Conservation (phyloP, 2,888 invertebrate genomes). For the Amphiduros pacificus region DNA sequence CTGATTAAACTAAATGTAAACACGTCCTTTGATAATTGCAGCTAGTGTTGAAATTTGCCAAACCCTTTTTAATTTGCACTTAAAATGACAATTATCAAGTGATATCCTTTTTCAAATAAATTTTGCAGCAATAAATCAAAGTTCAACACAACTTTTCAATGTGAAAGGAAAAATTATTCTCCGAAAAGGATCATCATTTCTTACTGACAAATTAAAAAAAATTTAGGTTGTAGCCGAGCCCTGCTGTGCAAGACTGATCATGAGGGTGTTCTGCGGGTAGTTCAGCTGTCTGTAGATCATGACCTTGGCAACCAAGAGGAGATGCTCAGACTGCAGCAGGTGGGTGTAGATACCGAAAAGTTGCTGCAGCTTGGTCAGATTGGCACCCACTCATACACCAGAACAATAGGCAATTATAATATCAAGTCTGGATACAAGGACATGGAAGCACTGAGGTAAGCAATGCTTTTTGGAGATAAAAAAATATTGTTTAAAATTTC, state of each 20-base stretch:
- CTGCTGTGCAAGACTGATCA: slow-evolving; percentile 78
- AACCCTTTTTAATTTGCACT: no score
- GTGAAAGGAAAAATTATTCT: no score
- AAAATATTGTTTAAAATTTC: not conserved
- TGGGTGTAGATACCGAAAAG: slow-evolving; percentile 75
- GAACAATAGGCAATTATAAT: slow-evolving; percentile 85
- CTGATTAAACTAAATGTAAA: no score
- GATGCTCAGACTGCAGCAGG: slow-evolving; percentile 72
- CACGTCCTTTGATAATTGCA: no score
- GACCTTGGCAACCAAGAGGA: slow-evolving; percentile 85
- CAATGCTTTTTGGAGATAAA: not conserved
- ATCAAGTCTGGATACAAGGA: slow-evolving; percentile 86
- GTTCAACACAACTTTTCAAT: no score
- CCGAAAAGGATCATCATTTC: no score
- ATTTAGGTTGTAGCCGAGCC: slow-evolving; percentile 71
- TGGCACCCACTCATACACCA: slow-evolving; percentile 73
- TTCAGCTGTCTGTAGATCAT: slow-evolving; percentile 83
- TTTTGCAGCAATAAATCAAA: no score
- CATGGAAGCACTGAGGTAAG: slow-evolving; percentile 70
- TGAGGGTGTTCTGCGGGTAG: slow-evolving; percentile 75
- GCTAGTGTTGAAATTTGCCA: no score
- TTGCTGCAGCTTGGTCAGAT: slow-evolving; percentile 69
- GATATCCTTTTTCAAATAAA: no score
- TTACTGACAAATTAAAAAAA: no score
- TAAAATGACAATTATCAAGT: no score